Percentiles rank a stretch among this genome's conserved stretches.
These are phyloP conservation scores for Acrossocheilus fasciatus DNA, from an alignment of 2,797 vertebrate genomes.

Conservation along the genomic window DNA sequence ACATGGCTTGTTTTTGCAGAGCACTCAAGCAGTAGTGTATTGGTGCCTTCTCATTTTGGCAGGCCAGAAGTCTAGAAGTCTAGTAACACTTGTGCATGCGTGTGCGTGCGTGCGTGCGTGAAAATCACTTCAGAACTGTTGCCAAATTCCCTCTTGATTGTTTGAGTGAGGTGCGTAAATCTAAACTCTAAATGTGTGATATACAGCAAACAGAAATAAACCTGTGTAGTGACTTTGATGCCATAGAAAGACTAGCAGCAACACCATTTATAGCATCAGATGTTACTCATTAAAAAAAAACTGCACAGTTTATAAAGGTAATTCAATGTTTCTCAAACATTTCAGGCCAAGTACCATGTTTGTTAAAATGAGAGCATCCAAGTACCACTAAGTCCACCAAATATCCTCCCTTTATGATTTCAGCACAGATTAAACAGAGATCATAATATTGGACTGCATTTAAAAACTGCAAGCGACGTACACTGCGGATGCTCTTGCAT, in stretches of 20 bases:
- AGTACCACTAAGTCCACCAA: neutral
- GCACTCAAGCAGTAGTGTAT: constrained; percentile 26
- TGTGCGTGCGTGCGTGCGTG: neutral
- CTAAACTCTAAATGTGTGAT: constrained; percentile 1
- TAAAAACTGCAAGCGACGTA: neutral
- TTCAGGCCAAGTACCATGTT: neutral
- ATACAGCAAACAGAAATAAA: neutral
- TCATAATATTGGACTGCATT: neutral
- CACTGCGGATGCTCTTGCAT: no score
- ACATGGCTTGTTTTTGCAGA: constrained; percentile 33
- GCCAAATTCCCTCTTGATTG: constrained; percentile 17
- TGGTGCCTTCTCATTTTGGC: constrained; percentile 16
- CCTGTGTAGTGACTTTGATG: neutral
- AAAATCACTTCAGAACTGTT: neutral
- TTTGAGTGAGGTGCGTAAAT: neutral
- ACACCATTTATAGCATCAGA: neutral
- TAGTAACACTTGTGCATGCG: constrained; percentile 16
- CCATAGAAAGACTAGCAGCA: neutral
- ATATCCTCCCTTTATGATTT: neutral
- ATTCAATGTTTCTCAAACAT: neutral
- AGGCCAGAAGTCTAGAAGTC: constrained; percentile 24
- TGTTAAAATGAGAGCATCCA: neutral
- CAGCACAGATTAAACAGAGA: neutral
- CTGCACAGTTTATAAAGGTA: neutral
- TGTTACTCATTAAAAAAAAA: neutral